Percentiles rank a stretch among this genome's conserved stretches.
Conservation (phyloP, 2,113 vertebrate genomes). For the Tenrec ecaudatus region DNA sequence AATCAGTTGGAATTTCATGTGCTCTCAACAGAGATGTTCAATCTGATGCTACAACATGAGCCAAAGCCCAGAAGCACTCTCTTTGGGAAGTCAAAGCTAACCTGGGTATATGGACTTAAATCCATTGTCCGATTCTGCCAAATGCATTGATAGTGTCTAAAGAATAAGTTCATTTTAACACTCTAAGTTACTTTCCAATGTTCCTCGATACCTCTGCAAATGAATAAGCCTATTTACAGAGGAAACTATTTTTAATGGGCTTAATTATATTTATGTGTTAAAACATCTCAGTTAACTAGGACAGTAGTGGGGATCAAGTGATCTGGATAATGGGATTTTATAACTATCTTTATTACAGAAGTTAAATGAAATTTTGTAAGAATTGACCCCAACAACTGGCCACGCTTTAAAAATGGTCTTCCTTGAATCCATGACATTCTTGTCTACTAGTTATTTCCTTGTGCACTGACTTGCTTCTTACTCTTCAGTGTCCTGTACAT, state of each 20-base stretch:
- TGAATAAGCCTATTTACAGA: conserved; percentile 22
- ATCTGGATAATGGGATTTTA: not conserved
- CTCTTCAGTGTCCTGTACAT: not conserved
- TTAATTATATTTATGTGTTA: not conserved
- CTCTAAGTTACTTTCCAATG: not conserved
- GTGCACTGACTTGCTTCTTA: not conserved
- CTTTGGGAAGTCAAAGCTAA: conserved; percentile 1
- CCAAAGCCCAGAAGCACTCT: not conserved
- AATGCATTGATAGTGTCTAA: not conserved
- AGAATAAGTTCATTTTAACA: not conserved
- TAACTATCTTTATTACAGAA: not conserved
- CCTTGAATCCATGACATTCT: not conserved
- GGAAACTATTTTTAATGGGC: not conserved
- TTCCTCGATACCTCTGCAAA: conserved; percentile 17
- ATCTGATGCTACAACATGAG: not conserved
- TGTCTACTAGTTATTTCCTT: not conserved
- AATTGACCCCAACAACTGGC: not conserved
- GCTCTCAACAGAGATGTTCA: not conserved
- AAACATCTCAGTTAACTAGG: not conserved
- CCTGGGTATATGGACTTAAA: not conserved
- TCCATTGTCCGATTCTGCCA: not conserved
- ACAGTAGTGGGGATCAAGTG: not conserved
- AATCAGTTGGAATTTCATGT: not conserved
- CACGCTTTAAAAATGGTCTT: not conserved
- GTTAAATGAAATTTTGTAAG: not conserved